A percentile compares a stretch with the other conserved stretches of the same genome.
phyloP scores from a whole-genome alignment of 2,113 vertebrate species.

The Mirounga angustirostris region DNA sequence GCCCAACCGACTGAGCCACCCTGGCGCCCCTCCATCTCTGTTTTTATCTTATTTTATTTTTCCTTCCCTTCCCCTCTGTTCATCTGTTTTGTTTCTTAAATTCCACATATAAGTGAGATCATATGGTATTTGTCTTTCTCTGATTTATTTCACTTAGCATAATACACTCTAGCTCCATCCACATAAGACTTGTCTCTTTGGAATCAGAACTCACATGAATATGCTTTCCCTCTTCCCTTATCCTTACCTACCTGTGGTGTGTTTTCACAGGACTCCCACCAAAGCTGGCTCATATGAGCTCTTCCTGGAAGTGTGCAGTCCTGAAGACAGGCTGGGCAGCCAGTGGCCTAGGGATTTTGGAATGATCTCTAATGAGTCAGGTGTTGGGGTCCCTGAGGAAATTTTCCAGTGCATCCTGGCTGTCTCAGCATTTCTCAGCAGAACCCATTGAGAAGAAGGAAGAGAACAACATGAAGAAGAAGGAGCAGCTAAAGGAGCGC shows the following conservation, averaged over 20 bases:
- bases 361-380: background rate
- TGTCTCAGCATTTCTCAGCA: background rate
- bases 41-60: too few species aligned
- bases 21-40: too few species aligned
- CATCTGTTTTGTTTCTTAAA: background rate
- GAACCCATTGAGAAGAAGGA: background rate
- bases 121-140: background rate
- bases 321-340: background rate
- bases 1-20: too few species aligned
- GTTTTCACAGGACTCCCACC: slow-evolving; percentile 22
- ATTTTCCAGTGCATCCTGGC: background rate
- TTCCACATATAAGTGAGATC: background rate
- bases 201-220: background rate
- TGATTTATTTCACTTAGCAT: background rate
- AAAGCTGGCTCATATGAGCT: background rate
- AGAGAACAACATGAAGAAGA: background rate
- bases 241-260: background rate
- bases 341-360: background rate
- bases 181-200: background rate
- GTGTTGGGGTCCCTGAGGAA: background rate
- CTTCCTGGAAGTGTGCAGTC: background rate
- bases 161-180: background rate
- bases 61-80: too few species aligned
- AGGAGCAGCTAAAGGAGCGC: background rate
- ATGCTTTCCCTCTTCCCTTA: too few species aligned